Conservation (phyloP, 2,113 vertebrate genomes). For the Ploceus nigricollis region DNA sequence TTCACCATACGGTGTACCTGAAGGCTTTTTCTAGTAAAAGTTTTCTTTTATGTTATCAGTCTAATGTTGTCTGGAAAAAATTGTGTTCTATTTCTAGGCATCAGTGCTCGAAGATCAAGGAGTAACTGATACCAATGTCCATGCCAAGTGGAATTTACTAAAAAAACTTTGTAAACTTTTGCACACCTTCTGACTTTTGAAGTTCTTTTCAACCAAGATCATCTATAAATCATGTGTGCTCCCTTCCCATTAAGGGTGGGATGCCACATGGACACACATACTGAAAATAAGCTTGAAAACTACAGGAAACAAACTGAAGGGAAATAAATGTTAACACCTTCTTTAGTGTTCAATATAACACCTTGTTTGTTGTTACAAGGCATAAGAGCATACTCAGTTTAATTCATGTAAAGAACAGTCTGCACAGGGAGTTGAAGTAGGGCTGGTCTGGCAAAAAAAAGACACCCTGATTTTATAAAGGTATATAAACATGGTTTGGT, state of each 20-base stretch:
- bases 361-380: not conserved
- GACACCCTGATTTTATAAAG: not conserved
- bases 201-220: not conserved
- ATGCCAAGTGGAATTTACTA: not conserved
- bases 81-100: not conserved
- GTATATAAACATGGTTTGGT: not conserved
- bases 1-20: fast-evolving
- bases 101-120: not conserved
- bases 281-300: not conserved
- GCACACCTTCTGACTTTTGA: not conserved
- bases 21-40: not conserved
- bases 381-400: not conserved
- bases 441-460: not conserved
- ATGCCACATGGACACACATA: not conserved
- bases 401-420: not conserved
- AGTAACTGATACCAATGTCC: not conserved
- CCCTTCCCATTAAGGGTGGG: not conserved
- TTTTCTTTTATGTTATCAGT: not conserved
- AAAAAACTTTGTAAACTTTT: not conserved
- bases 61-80: not conserved
- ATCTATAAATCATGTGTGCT: not conserved
- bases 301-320: not conserved
- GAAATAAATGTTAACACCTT: not conserved
- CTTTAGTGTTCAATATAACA: not conserved
- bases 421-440: not conserved